Base-by-base conservation (phyloP, 1,140 invertebrate genomes). In the Sycobia sp. region DNA sequence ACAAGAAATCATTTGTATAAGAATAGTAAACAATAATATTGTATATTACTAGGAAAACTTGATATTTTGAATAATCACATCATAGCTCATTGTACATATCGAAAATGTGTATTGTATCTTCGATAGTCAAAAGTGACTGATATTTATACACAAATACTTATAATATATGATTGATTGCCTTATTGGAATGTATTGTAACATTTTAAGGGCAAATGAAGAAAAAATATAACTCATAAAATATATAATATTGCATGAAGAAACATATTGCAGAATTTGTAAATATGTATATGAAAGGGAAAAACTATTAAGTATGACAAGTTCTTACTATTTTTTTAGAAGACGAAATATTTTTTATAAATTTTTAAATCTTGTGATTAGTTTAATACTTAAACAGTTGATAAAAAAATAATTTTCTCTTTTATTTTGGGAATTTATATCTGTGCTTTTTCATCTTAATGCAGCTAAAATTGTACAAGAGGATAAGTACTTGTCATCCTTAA, bases 211-310 rank as follows among this genome's bases (percentile, higher is more conserved):
- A 41, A 50, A 54, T 20, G 20, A 55, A 38, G 16, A 38, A 32
- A n/a, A n/a, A n/a, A n/a, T n/a, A n/a, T n/a, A n/a, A n/a, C n/a
- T n/a, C 13, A 47, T 18, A 54, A 39, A 56, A 49, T 50, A 50
- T n/a, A 43, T 25, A 46, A 27, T 62, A 41, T 54, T 63, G 54
- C 54, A 57, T 50, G 16, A 32, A 14, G 34, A 64, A 20, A 66
- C 56, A 55, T 67, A 69, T 65, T 71, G 57, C 69, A 53, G 41
- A 36, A 55, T 62, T 36, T 73, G 69, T 73, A 73, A 49, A 73
- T 73, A 71, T 71, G 67, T 71, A 71, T 50, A 69, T 72, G 69
- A 67, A 69, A 39, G 39, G 56, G 49, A 56, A 66, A 67, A 67
- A 53, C 23, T 29, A 36, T 61, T 46, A 39, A 49, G 27, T 25